Conservation (phyloP, 2,113 vertebrate species). For the Lathamus discolor region DNA sequence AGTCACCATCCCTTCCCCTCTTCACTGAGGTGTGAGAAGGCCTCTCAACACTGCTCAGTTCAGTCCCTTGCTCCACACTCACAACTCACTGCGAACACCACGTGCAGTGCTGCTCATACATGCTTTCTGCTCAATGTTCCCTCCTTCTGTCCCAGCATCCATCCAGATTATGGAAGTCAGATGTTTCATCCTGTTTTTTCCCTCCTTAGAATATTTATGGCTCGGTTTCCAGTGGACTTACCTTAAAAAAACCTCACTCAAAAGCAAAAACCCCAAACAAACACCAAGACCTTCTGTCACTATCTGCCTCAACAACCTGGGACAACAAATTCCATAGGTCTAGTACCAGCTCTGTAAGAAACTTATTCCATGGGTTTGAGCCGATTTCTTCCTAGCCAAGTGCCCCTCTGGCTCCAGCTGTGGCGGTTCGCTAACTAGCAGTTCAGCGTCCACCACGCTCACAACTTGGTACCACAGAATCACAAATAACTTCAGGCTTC, state of each 20-base stretch:
- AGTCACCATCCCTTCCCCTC: accelerated
- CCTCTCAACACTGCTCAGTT: background rate
- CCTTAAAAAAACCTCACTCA: background rate
- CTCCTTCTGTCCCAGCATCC: background rate
- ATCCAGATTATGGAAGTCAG: accelerated
- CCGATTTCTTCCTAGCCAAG: accelerated
- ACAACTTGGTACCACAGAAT: accelerated
- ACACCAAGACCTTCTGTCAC: background rate
- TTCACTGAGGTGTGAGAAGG: background rate
- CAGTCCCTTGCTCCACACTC: accelerated
- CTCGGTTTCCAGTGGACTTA: background rate
- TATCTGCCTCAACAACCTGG: background rate
- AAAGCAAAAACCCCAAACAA: background rate
- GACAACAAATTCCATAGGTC: background rate
- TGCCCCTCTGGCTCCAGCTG: accelerated
- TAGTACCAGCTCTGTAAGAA: background rate
- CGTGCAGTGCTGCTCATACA: accelerated
- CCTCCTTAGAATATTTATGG: background rate
- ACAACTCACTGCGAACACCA: accelerated
- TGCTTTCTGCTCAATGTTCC: background rate
- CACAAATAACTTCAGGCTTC: background rate
- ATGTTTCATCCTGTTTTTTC: background rate
- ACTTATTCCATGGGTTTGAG: background rate
- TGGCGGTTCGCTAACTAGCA: accelerated
- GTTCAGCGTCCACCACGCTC: accelerated